A percentile compares a stretch with the other conserved stretches of the same genome.
These are phyloP conservation scores for Mustelus asterias DNA, from an alignment of 2,113 vertebrate species.

Conservation along the genomic window DNA sequence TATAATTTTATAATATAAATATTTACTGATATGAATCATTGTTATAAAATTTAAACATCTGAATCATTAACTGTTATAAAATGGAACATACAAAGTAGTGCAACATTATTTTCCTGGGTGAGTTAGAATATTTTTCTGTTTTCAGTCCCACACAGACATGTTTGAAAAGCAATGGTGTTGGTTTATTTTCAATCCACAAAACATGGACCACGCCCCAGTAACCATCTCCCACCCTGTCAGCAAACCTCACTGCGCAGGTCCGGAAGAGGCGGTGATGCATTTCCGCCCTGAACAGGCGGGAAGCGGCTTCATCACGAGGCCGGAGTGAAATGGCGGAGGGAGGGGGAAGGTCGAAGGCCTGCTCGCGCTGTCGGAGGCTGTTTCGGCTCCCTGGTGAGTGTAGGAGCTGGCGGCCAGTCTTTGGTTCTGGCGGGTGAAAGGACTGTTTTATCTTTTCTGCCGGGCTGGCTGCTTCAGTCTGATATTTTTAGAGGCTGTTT, in stretches of 20 bases:
- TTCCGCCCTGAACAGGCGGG: not conserved
- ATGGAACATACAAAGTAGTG: not conserved
- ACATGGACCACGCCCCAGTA: not conserved
- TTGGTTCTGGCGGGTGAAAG: not conserved
- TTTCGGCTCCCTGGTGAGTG: not conserved
- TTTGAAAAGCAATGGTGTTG: not conserved
- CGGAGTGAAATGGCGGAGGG: not conserved
- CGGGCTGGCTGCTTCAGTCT: no score
- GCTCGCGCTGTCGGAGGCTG: not conserved
- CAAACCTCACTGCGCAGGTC: not conserved
- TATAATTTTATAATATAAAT: no score
- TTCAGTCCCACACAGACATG: not conserved
- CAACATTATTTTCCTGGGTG: not conserved
- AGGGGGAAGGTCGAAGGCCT: rapidly evolving
- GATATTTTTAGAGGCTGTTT: not conserved
- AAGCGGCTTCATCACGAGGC: not conserved
- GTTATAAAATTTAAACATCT: not conserved
- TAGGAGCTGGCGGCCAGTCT: not conserved
- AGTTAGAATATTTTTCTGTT: not conserved
- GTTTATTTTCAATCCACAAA: not conserved
- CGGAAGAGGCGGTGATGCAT: not conserved
- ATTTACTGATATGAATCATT: no score
- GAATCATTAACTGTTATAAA: not conserved
- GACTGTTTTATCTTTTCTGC: not conserved
- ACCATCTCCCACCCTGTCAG: no score